Conservation (phyloP, 1,140 invertebrate species). For the Andrena cerasifolii region DNA sequence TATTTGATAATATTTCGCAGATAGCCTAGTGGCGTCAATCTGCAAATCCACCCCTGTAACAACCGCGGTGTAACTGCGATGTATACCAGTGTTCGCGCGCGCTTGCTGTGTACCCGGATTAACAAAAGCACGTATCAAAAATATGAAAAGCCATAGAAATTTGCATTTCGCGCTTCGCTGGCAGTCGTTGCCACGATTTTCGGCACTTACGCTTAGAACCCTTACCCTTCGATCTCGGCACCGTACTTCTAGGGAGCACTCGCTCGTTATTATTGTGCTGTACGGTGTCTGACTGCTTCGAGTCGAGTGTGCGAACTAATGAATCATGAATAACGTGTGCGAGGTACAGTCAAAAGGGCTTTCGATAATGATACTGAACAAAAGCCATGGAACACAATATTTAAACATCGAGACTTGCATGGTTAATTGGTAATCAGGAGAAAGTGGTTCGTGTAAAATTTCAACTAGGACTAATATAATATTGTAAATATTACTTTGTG, state of each 20-base stretch:
- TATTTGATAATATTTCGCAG: no score
- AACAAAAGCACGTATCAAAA: constrained; percentile 49
- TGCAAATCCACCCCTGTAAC: no score
- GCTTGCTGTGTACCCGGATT: constrained; percentile 13
- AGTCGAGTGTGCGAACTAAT: constrained; percentile 1
- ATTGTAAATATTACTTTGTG: no score
- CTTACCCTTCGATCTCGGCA: constrained; percentile 32
- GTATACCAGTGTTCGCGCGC: not conserved
- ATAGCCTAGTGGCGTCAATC: no score
- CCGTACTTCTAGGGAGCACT: constrained; percentile 1
- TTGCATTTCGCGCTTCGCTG: constrained; percentile 5
- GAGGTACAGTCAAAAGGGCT: not conserved
- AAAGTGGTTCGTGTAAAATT: not conserved
- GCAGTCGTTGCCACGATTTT: constrained; percentile 4
- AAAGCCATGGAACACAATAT: not conserved
- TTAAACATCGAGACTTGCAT: not conserved
- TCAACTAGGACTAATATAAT: not conserved
- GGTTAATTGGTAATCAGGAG: no score
- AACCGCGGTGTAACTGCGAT: no score
- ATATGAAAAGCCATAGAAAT: constrained; percentile 50
- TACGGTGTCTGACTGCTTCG: not conserved
- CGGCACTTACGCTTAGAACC: constrained; percentile 18
- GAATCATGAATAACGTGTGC: not conserved
- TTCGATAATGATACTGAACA: not conserved
- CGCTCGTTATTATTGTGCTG: constrained; percentile 36